These are phyloP conservation scores for Trogon melanurus DNA, from an alignment of 2,113 vertebrate species.

Conservation along the genomic window DNA sequence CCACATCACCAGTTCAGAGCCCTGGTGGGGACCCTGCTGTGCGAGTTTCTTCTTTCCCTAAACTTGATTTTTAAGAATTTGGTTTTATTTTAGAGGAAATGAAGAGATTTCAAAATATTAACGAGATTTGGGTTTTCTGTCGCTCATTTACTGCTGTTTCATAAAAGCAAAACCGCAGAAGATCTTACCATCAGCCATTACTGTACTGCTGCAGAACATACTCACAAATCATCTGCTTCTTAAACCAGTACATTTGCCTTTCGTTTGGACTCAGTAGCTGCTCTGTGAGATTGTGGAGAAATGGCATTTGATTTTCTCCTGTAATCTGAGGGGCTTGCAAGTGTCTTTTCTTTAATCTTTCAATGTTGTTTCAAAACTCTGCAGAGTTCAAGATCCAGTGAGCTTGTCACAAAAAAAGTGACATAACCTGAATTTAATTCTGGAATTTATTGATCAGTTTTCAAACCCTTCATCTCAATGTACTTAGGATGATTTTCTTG, in stretches of 20 bases:
- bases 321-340: neutral
- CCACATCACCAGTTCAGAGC: neutral
- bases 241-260: neutral
- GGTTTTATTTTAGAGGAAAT: neutral
- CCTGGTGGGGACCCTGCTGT: neutral
- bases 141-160: neutral
- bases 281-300: neutral
- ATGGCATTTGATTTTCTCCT: conserved; percentile 1
- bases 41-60: neutral
- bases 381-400: neutral
- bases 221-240: neutral
- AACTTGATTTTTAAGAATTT: neutral
- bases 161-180: neutral
- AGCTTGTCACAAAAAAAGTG: neutral
- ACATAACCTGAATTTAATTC: conserved; percentile 27
- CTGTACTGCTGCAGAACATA: neutral
- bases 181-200: neutral
- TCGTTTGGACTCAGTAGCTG: neutral
- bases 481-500: conserved; percentile 9
- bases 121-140: neutral
- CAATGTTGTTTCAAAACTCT: neutral
- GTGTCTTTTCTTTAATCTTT: conserved; percentile 38
- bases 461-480: conserved; percentile 16
- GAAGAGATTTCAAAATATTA: neutral
- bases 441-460: conserved; percentile 38